Conservation (phyloP, 2,797 vertebrate species). For the Gephyroberyx darwinii region DNA sequence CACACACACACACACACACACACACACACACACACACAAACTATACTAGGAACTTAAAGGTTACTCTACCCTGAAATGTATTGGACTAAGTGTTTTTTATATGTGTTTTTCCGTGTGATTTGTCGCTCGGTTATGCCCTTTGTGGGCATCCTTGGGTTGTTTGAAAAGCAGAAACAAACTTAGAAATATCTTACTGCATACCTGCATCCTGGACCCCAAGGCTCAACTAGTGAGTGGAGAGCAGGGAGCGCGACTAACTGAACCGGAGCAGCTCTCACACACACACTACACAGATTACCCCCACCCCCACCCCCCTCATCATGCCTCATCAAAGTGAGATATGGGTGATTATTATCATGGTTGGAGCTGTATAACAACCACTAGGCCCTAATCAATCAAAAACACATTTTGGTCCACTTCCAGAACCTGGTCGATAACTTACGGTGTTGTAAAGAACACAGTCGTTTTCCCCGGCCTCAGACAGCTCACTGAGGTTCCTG, state of each 20-base stretch:
- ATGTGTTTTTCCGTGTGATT: no score
- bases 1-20: no score
- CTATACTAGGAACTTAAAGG: no score
- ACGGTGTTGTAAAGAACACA: conserved; percentile 89
- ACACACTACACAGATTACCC: neutral
- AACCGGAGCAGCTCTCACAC: neutral
- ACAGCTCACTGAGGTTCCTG: conserved; percentile 94
- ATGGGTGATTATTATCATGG: conserved; percentile 1
- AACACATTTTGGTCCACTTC: neutral
- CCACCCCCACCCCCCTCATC: neutral
- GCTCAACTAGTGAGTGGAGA: conserved; percentile 65
- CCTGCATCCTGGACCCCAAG: conserved; percentile 71
- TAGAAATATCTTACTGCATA: neutral
- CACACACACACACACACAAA: no score
- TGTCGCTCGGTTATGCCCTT: no score
- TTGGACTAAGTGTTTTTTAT: no score
- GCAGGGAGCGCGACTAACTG: conserved; percentile 39
- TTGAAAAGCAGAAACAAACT: no score
- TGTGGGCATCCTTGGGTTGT: no score
- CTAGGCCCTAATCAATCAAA: conserved; percentile 4
- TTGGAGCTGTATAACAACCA: conserved; percentile 1
- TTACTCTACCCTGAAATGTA: no score
- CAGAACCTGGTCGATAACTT: conserved; percentile 69
- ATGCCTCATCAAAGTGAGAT: conserved; percentile 11
- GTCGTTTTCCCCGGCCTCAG: conserved; percentile 88